Percentiles rank a stretch among this genome's conserved stretches.
phyloP scores from a whole-genome alignment of 2,113 vertebrate species.

The Vireo altiloquus region DNA sequence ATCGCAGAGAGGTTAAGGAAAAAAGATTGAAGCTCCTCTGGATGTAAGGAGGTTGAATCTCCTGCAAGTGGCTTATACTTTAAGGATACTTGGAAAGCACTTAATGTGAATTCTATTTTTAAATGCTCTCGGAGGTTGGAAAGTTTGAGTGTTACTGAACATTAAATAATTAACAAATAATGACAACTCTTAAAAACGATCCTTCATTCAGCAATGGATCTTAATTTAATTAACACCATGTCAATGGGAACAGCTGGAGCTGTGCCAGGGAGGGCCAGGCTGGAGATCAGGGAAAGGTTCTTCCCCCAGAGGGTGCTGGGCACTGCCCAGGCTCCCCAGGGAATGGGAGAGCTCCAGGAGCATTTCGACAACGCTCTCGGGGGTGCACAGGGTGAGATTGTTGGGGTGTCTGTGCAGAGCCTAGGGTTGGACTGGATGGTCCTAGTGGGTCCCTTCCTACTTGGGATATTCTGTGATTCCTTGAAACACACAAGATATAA shows the following conservation, averaged over 20 bases:
- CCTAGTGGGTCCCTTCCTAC: rapidly evolving
- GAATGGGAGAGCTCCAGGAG: neutral
- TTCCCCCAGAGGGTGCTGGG: neutral
- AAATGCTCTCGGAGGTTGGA: neutral
- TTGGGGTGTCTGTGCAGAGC: rapidly evolving
- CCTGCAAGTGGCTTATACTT: neutral
- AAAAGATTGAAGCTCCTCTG: neutral
- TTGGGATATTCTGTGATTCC: neutral
- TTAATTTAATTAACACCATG: neutral
- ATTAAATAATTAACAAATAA: neutral
- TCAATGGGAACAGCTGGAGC: neutral
- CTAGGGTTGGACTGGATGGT: rapidly evolving
- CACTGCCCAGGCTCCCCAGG: neutral
- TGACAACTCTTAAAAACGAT: neutral
- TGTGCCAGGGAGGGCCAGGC: neutral
- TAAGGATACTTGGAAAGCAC: neutral
- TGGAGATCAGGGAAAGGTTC: neutral
- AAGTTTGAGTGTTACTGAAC: neutral
- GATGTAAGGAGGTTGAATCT: neutral
- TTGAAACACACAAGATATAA: neutral
- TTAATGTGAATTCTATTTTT: neutral
- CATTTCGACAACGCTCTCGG: rapidly evolving
- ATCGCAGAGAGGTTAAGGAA: neutral
- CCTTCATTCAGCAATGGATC: neutral
- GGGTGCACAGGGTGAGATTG: neutral